Percentiles rank a stretch among this genome's conserved stretches.
These are phyloP conservation scores for Pseudocheirus occidentalis DNA, from an alignment of 2,797 vertebrate species.

Conservation along the genomic window DNA sequence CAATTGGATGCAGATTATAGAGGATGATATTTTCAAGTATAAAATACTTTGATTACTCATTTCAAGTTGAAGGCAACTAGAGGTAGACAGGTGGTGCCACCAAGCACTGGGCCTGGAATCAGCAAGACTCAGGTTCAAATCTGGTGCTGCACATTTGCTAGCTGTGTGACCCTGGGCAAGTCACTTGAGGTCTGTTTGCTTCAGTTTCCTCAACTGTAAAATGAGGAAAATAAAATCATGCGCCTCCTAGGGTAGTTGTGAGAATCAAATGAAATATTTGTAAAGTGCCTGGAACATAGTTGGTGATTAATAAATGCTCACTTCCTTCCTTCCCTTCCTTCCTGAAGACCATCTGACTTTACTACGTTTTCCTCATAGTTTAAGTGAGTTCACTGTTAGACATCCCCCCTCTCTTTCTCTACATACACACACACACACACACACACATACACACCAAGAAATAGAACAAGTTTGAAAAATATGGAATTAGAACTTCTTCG, in stretches of 20 bases:
- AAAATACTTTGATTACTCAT: background rate
- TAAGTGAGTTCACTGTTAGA: background rate
- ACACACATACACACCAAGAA: background rate
- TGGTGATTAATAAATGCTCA: background rate
- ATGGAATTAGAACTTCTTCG: background rate
- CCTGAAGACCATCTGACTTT: background rate
- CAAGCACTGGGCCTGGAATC: background rate
- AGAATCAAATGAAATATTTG: background rate
- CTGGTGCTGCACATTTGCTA: background rate
- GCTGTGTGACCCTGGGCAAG: background rate
- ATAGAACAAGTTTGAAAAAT: background rate
- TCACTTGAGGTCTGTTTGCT: background rate
- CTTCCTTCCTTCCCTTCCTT: background rate
- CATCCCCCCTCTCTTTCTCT: too few relatives aligned
- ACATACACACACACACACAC: fast-evolving
- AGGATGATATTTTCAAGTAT: background rate
- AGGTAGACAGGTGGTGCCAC: fast-evolving
- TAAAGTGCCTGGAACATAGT: background rate
- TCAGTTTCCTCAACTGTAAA: background rate
- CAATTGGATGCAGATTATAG: background rate
- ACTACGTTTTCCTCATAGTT: background rate
- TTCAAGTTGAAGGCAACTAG: background rate
- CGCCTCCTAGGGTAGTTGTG: background rate
- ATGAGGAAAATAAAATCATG: background rate
- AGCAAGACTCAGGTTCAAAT: background rate